These are phyloP conservation scores for Temnothorax rugatulus DNA, from an alignment of 2,888 invertebrate species.

Conservation along the genomic window DNA sequence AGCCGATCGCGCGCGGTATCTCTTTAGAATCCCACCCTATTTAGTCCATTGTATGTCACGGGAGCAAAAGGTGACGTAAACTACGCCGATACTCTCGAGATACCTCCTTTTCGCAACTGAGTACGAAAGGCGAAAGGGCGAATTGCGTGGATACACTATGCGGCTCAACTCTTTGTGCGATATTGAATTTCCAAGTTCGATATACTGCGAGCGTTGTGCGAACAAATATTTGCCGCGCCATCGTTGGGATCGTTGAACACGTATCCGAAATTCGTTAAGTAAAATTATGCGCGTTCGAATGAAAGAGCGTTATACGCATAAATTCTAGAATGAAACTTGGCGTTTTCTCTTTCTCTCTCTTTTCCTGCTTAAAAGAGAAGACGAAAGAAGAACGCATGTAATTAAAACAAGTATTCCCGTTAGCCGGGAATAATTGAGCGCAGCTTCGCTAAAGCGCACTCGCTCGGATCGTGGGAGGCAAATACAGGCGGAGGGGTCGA, in stretches of 20 bases:
- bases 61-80: constrained; percentile 27
- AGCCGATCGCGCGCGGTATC: constrained; percentile 26
- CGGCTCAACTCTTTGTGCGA: constrained; percentile 29
- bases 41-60: constrained; percentile 14
- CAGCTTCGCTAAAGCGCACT: constrained; percentile 31
- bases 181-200: constrained; percentile 53
- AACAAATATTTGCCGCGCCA: constrained; percentile 44
- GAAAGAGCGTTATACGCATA: not conserved
- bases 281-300: constrained; percentile 20
- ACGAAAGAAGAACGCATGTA: not conserved
- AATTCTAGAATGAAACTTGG: not conserved
- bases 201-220: constrained; percentile 31
- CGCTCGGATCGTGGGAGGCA: constrained; percentile 20
- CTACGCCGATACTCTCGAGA: constrained; percentile 32
- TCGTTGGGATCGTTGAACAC: constrained; percentile 11
- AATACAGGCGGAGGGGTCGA: constrained; percentile 51
- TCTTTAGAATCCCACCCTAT: constrained; percentile 36
- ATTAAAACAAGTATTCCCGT: constrained; percentile 30
- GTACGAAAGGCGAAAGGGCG: constrained; percentile 21
- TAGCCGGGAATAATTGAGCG: constrained; percentile 44
- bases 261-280: constrained; percentile 16
- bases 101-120: not conserved
- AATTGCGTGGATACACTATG: constrained; percentile 15
- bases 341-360: not conserved
- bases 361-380: not conserved